Conservation (phyloP, 2,888 invertebrate species). For the Eutolmus rufibarbis region DNA sequence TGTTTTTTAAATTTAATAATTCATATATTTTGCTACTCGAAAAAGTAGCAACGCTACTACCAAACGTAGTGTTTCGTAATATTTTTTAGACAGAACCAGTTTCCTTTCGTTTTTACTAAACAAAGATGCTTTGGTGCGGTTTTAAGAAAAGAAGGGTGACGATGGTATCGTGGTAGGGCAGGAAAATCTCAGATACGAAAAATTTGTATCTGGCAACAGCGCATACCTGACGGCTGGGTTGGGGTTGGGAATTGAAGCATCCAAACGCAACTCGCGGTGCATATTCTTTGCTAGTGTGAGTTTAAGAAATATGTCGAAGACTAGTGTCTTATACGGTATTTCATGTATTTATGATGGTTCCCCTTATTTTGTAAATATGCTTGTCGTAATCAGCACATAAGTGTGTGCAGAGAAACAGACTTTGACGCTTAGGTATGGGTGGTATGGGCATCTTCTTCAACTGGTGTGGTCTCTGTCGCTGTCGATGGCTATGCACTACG, state of each 20-base stretch:
- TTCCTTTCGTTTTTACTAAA: slow-evolving; percentile 3
- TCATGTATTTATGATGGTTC: not conserved
- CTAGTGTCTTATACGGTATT: not conserved
- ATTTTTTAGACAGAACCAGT: slow-evolving; percentile 5
- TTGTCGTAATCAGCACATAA: not conserved
- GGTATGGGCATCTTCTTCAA: slow-evolving; percentile 4
- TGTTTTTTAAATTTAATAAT: not conserved
- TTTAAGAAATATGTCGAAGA: not conserved
- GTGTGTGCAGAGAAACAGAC: not conserved
- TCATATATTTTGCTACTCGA: not conserved
- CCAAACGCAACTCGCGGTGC: not conserved
- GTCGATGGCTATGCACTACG: not conserved
- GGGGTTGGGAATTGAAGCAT: not conserved
- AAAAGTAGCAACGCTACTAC: not conserved
- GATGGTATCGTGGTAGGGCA: not conserved
- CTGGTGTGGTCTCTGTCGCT: not conserved
- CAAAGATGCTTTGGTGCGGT: not conserved
- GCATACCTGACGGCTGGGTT: not conserved
- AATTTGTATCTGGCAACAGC: slow-evolving; percentile 7
- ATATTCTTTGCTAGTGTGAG: not conserved
- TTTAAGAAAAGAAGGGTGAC: not conserved
- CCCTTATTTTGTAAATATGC: not conserved
- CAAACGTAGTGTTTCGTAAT: slow-evolving; percentile 4
- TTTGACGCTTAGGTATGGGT: not conserved
- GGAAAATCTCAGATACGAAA: not conserved